Evolutionary conservation across 1,140 invertebrate genomes (phyloP).

Genomic region (Triops longicaudatus): DNA sequence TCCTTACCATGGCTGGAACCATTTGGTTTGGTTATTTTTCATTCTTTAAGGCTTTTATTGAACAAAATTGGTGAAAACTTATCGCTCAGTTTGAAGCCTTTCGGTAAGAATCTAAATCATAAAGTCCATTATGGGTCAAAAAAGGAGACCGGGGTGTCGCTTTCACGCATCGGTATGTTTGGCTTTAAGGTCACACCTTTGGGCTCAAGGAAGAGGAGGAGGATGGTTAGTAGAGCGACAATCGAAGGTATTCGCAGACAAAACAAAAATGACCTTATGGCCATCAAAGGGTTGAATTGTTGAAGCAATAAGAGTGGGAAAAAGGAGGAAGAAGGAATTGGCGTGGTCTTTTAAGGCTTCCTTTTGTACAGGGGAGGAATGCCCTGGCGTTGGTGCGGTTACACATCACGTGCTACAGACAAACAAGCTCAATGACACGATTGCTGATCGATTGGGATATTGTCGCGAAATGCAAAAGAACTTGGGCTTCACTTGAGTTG

Average conservation of each 20-base stretch:
- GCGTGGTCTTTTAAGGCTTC: not conserved
- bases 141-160: not conserved
- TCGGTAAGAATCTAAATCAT: not conserved
- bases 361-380: not conserved
- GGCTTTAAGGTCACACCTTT: not conserved
- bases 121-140: not conserved
- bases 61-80: no score
- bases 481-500: not conserved
- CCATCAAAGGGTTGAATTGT: not conserved
- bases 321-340: not conserved
- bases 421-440: not conserved
- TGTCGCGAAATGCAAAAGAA: not conserved
- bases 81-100: not conserved
- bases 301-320: not conserved
- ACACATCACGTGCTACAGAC: not conserved
- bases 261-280: not conserved
- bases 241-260: not conserved
- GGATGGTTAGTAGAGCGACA: not conserved
- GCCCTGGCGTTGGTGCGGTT: not conserved
- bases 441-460: not conserved
- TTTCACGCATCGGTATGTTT: not conserved
- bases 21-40: slow-evolving; percentile 7
- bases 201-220: not conserved
- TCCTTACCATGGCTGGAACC: not conserved
- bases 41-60: no score